phyloP scores from a whole-genome alignment of 2,113 vertebrate genomes.

The Rhinoderma darwinii region DNA sequence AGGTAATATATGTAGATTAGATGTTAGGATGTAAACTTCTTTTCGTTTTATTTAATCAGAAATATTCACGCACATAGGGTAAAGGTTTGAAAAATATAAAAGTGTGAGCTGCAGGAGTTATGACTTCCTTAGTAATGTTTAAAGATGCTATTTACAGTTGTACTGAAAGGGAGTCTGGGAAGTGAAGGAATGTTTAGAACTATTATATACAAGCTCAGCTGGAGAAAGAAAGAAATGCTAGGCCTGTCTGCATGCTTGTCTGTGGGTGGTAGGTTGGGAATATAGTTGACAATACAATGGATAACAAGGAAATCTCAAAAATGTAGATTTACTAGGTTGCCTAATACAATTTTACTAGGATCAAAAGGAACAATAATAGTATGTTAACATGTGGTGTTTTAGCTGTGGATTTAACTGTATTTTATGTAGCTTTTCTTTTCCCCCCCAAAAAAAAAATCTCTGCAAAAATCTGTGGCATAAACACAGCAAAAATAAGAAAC shows the following conservation, averaged over 20 bases:
- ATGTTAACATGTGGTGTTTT: not conserved
- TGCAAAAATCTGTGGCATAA: too few species aligned
- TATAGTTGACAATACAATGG: not conserved
- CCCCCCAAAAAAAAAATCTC: too few species aligned
- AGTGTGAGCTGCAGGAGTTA: not conserved
- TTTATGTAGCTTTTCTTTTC: too few species aligned
- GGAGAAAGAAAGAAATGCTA: not conserved
- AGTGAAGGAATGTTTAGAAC: not conserved
- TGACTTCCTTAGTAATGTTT: not conserved
- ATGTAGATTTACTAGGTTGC: not conserved
- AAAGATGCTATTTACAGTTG: not conserved
- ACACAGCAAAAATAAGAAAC: too few species aligned
- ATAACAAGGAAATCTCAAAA: not conserved
- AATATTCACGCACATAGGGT: not conserved
- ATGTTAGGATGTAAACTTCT: too few species aligned
- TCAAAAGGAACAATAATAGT: not conserved
- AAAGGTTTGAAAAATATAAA: not conserved
- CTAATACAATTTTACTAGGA: not conserved
- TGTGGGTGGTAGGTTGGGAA: not conserved
- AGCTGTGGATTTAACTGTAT: too few species aligned
- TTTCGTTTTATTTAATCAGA: not conserved
- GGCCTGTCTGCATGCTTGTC: not conserved
- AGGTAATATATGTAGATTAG: too few species aligned
- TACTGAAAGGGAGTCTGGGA: not conserved
- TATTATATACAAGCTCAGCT: conserved; percentile 5